A percentile compares a stretch with the other conserved stretches of the same genome.
phyloP scores from a whole-genome alignment of 2,888 invertebrate genomes.

The Anthrax anthrax region DNA sequence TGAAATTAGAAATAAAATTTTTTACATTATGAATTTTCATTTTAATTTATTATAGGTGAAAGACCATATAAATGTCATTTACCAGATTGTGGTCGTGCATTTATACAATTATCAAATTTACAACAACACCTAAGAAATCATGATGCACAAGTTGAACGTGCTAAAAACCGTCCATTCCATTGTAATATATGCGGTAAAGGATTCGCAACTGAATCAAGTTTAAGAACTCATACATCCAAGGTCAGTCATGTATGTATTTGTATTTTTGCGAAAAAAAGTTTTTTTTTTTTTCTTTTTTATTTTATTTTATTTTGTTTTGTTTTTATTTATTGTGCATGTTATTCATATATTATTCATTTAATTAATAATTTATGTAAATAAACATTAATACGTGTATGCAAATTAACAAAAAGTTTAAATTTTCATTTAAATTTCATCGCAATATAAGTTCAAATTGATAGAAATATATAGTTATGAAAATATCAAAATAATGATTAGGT shows the following conservation, averaged over 20 bases:
- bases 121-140: conserved; percentile 93
- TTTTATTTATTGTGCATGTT: neutral
- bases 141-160: conserved; percentile 87
- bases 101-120: conserved; percentile 91
- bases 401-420: too few relatives aligned
- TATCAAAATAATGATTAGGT: too few relatives aligned
- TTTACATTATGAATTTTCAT: too few relatives aligned
- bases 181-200: conserved; percentile 95
- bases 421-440: too few relatives aligned
- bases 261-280: conserved; percentile 3
- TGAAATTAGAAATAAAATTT: too few relatives aligned
- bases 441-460: too few relatives aligned
- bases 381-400: too few relatives aligned
- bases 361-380: too few relatives aligned
- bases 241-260: conserved; percentile 49
- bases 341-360: too few relatives aligned
- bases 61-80: conserved; percentile 94
- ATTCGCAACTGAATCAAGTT: conserved; percentile 89
- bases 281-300: conserved; percentile 3
- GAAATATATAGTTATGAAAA: too few relatives aligned
- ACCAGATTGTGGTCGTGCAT: conserved; percentile 89
- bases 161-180: conserved; percentile 89
- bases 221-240: conserved; percentile 93
- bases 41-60: conserved; percentile 57
- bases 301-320: conserved; percentile 2